Conservation (phyloP, 1,140 invertebrate species). For the Trialeurodes vaporariorum region DNA sequence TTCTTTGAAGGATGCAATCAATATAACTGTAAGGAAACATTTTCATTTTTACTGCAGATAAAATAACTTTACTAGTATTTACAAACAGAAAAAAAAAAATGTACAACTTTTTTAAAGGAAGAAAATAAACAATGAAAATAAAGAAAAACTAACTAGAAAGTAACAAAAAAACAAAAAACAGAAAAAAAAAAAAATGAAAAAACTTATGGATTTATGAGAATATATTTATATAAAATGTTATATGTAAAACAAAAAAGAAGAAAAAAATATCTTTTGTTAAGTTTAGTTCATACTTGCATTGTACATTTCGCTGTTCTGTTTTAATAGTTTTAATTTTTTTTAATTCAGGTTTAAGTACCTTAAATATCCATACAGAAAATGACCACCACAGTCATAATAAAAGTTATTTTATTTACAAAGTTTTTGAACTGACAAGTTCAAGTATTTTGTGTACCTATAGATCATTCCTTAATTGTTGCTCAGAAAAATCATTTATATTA, state of each 20-base stretch:
- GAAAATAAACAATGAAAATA: too few relatives aligned
- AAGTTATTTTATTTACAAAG: constrained; percentile 1
- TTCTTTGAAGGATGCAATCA: neutral
- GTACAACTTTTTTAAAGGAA: too few relatives aligned
- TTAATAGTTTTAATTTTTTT: neutral
- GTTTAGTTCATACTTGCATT: neutral
- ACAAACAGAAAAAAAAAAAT: too few relatives aligned
- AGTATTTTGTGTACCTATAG: neutral
- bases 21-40: neutral
- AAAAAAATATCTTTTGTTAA: neutral
- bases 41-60: too few relatives aligned
- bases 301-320: neutral
- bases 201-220: neutral
- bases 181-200: too few relatives aligned
- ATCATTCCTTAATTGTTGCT: neutral
- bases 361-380: neutral
- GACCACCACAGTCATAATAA: neutral
- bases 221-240: neutral
- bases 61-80: too few relatives aligned
- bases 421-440: neutral
- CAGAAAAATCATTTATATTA: constrained; percentile 1
- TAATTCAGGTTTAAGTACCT: neutral
- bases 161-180: neutral
- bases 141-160: neutral
- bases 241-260: neutral